Evolutionary conservation across 2,888 invertebrate genomes (phyloP), one percentile per base, ranked within the genome.

Genomic region (Helicoverpa assulta): DNA sequence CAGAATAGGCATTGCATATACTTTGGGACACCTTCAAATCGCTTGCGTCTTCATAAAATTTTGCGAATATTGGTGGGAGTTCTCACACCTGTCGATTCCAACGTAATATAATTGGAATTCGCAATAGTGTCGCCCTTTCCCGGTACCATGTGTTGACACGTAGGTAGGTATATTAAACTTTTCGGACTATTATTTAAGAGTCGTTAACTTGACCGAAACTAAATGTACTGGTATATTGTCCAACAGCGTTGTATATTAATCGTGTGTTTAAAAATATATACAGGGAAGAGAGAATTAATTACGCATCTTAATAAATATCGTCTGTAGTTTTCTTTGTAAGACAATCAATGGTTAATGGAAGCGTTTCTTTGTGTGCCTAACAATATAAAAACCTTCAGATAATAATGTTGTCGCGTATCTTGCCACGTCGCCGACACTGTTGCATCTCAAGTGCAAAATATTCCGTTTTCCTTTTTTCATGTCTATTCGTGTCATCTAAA

Each of bases 31-130:
- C 16, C 12, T 40, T 40, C 14, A 40, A 40, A 14, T 16, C 16
- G 43, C 12, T 10, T 19, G 21, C 52, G 21, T 53, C 52, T 53
- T 53, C 52, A 53, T 53, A 7, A 53, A 4, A 53, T 26, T 26
- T 26, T 16, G 14, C 6, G 53, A 19, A 53, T 26, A 47, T 47
- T 47, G 47, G 26, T 21, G 21, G 26, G 16, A 53, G 53, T 53
- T 53, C 53, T 53, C 47, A 47, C 26, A 53, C 53, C 53, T 19
- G 40, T 66, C 18, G 19, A 53, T 43, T 40, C 29, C 10, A 29
- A 52, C 16, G 52, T 43, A 16, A 40, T 52, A 52, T 40, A 18
- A 14, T 14, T n/a, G 47, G n/a, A 47, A 47, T 47, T 47, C 5
- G 47, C 47, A n/a, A 47, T 47, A 47, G 47, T n/a, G 47, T n/a